Evolutionary conservation across 2,113 vertebrate species (phyloP).

Genomic region (Eulacestoma nigropectus): DNA sequence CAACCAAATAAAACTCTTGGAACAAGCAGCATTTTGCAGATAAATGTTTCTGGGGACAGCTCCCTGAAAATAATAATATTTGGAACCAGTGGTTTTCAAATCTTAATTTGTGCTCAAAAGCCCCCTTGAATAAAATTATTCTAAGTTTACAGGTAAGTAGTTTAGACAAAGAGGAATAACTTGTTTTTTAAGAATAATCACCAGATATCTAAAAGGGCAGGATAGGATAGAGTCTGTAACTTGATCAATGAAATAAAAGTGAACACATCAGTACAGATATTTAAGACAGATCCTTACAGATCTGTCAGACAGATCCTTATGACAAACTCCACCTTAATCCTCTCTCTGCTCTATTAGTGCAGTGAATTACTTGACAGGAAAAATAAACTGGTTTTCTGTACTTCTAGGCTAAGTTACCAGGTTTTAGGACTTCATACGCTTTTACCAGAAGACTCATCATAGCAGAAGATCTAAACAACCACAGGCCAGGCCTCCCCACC

Average conservation of each 20-base stretch:
- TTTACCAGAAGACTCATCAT: neutral
- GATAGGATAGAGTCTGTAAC: neutral
- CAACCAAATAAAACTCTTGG: conserved; percentile 44
- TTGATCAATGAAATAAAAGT: neutral
- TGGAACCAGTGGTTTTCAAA: neutral
- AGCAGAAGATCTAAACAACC: neutral
- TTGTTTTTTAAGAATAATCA: neutral
- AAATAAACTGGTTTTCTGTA: neutral
- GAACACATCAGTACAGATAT: too few relatives aligned
- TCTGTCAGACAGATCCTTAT: neutral
- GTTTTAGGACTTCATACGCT: neutral
- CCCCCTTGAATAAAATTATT: neutral
- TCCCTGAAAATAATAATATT: conserved; percentile 40
- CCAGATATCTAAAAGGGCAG: neutral
- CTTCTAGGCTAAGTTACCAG: neutral
- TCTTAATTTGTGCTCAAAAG: neutral
- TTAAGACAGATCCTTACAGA: too few relatives aligned
- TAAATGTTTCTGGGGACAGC: conserved; percentile 4
- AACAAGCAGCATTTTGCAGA: conserved; percentile 33
- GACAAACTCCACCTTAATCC: neutral
- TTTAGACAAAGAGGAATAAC: neutral
- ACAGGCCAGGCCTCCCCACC: neutral
- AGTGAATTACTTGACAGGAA: neutral
- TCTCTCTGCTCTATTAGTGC: neutral
- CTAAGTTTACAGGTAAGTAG: neutral